phyloP scores from a whole-genome alignment of 2,888 invertebrate genomes.

The Galeopsomyia nigrocyanea region DNA sequence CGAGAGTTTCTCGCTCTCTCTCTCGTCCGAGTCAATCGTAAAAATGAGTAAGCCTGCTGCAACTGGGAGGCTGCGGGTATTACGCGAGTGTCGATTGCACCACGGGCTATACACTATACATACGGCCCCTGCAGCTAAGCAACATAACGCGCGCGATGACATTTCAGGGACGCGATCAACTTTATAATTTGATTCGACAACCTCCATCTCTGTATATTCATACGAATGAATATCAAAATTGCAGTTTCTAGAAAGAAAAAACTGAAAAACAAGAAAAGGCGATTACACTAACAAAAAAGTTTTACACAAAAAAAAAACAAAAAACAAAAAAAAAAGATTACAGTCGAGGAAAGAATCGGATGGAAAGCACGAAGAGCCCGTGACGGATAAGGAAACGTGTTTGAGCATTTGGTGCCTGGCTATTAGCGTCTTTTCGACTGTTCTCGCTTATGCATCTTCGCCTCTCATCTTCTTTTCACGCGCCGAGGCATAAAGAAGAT shows the following conservation, averaged over 20 bases:
- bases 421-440: constrained; percentile 50
- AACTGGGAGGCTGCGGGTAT: too few relatives aligned
- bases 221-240: background rate
- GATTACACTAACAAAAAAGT: too few relatives aligned
- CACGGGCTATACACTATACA: too few relatives aligned
- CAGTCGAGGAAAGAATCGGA: background rate
- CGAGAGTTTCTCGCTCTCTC: background rate
- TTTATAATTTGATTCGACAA: too few relatives aligned
- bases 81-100: too few relatives aligned
- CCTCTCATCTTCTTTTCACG: constrained; percentile 42
- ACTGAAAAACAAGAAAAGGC: background rate
- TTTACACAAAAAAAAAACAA: constrained; percentile 27
- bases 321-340: background rate
- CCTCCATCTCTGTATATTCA: too few relatives aligned
- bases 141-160: constrained; percentile 16
- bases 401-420: constrained; percentile 57
- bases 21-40: constrained; percentile 23
- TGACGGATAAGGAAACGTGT: constrained; percentile 65
- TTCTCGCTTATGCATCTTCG: constrained; percentile 43
- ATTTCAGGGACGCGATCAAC: background rate
- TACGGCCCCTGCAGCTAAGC: constrained; percentile 41
- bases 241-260: constrained; percentile 37
- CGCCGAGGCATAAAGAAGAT: constrained; percentile 40
- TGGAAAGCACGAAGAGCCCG: constrained; percentile 55
- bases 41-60: constrained; percentile 3